A percentile compares a stretch with the other conserved stretches of the same genome.
These are phyloP conservation scores for Bradypodion ventrale DNA, from an alignment of 2,797 vertebrate genomes.

Conservation along the genomic window DNA sequence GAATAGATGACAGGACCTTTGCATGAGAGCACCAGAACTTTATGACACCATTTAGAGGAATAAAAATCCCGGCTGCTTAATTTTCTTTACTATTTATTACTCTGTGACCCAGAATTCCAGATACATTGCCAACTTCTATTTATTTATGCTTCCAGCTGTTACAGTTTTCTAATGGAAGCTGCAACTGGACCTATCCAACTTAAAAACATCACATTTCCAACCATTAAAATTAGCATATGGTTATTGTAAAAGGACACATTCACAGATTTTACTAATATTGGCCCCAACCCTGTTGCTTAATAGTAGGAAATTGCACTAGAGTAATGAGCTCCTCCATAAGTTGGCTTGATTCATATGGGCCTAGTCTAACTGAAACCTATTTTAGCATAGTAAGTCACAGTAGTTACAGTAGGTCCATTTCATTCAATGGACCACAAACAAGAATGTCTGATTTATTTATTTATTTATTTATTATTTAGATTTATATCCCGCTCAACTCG, in stretches of 20 bases:
- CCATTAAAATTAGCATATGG: not conserved
- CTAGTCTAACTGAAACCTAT: too few relatives aligned
- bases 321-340: too few relatives aligned
- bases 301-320: too few relatives aligned
- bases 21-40: conserved; percentile 33
- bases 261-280: not conserved
- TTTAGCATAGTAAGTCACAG: too few relatives aligned
- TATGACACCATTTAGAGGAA: conserved; percentile 43
- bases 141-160: conserved; percentile 42
- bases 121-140: conserved; percentile 30
- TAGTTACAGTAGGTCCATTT: too few relatives aligned
- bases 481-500: too few relatives aligned
- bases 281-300: too few relatives aligned
- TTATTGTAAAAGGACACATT: not conserved
- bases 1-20: not conserved
- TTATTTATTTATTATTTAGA: too few relatives aligned
- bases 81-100: conserved; percentile 48
- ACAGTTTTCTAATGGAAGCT: not conserved
- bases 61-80: conserved; percentile 40
- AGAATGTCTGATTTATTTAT: not conserved
- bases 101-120: conserved; percentile 1
- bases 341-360: too few relatives aligned
- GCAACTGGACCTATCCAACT: conserved; percentile 10
- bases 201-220: conserved; percentile 4
- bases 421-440: too few relatives aligned